Evolutionary conservation across 2,888 invertebrate species (phyloP), one percentile per base, ranked within the genome.

Genomic region (Tinea semifulvella): DNA sequence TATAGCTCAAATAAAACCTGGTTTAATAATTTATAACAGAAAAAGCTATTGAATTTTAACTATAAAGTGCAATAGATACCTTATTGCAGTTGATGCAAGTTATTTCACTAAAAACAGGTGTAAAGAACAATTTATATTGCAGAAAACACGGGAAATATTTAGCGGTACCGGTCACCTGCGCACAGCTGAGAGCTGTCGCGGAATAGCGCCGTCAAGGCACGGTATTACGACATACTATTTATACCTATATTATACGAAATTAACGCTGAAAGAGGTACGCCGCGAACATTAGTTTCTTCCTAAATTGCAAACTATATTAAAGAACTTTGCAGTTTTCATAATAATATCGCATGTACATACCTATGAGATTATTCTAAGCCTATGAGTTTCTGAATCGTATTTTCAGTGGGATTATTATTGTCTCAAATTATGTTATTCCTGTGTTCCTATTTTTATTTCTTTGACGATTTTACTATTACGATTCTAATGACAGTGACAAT

Each of bases 341-440:
- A 26, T 27, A 19, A 42, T 11, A 27, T 10, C 16, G 36, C 13
- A 18, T 17, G 18, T 10, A 3, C 36, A 10, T 10, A 11, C 3
- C n/a, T n/a, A n/a, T n/a, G n/a, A n/a, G n/a, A n/a, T n/a, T n/a
- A n/a, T n/a, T n/a, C n/a, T n/a, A n/a, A 36, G 11, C 11, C 3
- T 3, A 5, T 5, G 4, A 28, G 3, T 28, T 5, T 28, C 4
- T 14, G 3, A 13, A 5, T 28, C n/a, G 50, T 47, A 54, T 57
- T 54, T 55, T 53, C 53, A 58, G 53, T n/a, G n/a, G n/a, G n/a
- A n/a, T n/a, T n/a, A n/a, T 7, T 22, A 22, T 7, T 22, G 26
- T 26, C 11, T 6, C 3, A 26, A 26, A 26, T 26, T 26, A 26
- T n/a, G 7, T 26, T 6, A n/a, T 26, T 26, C 11, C 10, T 26